These are phyloP conservation scores for Urosaurus nigricauda DNA, from an alignment of 2,797 vertebrate species.

Conservation along the genomic window DNA sequence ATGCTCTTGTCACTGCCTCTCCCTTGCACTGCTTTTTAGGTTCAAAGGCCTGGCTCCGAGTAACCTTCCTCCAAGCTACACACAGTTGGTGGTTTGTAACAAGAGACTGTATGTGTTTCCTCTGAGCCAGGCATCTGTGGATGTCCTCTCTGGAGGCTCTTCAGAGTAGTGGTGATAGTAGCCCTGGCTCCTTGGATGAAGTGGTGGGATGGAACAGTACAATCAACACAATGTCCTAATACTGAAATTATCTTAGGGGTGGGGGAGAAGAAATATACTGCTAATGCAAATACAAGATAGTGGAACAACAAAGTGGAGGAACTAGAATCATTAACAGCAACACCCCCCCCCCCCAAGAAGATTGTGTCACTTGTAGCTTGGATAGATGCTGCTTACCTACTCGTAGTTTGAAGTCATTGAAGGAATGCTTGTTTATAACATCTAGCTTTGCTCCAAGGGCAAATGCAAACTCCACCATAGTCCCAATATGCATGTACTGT, in stretches of 20 bases:
- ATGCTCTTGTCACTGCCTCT: not conserved
- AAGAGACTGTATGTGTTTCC: not conserved
- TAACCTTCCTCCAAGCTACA: not conserved
- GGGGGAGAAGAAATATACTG: not conserved
- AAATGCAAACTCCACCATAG: conserved; percentile 97
- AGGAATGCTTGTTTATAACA: conserved; percentile 98
- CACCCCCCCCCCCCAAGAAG: not conserved
- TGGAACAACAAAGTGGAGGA: not conserved
- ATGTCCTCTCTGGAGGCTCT: not conserved
- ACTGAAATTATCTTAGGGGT: not conserved
- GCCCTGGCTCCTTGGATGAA: not conserved
- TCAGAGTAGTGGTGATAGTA: not conserved
- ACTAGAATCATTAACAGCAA: not conserved
- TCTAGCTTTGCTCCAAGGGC: conserved; percentile 95
- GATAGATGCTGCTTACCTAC: conserved; percentile 85
- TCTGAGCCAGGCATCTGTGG: not conserved
- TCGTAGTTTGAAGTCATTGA: conserved; percentile 96
- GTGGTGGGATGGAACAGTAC: no score
- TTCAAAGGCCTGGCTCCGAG: no score
- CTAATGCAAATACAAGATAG: not conserved
- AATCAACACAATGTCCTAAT: not conserved
- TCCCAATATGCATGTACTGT: conserved; percentile 97
- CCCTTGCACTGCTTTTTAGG: not conserved
- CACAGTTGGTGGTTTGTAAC: not conserved
- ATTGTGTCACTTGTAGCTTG: not conserved